Evolutionary conservation across 1,140 invertebrate genomes (phyloP).

Genomic region (Ectropis grisescens): DNA sequence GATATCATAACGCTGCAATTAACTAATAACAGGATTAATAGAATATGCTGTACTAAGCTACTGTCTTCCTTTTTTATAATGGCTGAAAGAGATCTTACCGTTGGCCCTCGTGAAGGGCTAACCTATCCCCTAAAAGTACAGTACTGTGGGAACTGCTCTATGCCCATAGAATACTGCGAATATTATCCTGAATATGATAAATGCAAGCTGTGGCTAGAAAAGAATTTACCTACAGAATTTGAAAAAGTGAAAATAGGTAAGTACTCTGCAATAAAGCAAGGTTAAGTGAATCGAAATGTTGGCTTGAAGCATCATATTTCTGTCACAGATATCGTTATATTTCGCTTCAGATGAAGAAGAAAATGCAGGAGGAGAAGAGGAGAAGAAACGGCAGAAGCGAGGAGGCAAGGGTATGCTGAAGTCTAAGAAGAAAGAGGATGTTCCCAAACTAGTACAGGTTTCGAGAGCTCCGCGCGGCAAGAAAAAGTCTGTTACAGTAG

Average conservation of each 20-base stretch:
- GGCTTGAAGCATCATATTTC: too few species aligned
- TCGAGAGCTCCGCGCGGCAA: slow-evolving; percentile 96
- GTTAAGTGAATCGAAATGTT: too few species aligned
- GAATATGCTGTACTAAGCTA: too few species aligned
- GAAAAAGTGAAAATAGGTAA: slow-evolving; percentile 85
- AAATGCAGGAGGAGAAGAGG: slow-evolving; percentile 82
- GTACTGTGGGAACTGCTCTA: slow-evolving; percentile 96
- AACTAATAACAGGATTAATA: too few species aligned
- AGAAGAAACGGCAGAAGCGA: slow-evolving; percentile 93
- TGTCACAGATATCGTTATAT: too few species aligned
- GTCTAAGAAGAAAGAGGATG: slow-evolving; percentile 89
- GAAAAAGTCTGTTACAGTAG: slow-evolving; percentile 97
- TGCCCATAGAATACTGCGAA: slow-evolving; percentile 98
- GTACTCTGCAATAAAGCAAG: slow-evolving; percentile 14
- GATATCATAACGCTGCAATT: too few species aligned
- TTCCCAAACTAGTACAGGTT: slow-evolving; percentile 86
- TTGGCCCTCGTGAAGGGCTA: slow-evolving; percentile 59
- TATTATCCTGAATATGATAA: slow-evolving; percentile 98
- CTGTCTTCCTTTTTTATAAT: slow-evolving; percentile 24
- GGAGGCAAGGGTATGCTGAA: slow-evolving; percentile 92
- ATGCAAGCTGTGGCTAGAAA: slow-evolving; percentile 97
- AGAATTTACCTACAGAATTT: slow-evolving; percentile 93
- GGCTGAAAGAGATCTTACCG: slow-evolving; percentile 62
- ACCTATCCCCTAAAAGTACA: slow-evolving; percentile 89
- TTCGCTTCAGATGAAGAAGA: slow-evolving; percentile 72